These are phyloP conservation scores for Drosophila mayri DNA, from an alignment of 1,140 invertebrate species.

Conservation along the genomic window DNA sequence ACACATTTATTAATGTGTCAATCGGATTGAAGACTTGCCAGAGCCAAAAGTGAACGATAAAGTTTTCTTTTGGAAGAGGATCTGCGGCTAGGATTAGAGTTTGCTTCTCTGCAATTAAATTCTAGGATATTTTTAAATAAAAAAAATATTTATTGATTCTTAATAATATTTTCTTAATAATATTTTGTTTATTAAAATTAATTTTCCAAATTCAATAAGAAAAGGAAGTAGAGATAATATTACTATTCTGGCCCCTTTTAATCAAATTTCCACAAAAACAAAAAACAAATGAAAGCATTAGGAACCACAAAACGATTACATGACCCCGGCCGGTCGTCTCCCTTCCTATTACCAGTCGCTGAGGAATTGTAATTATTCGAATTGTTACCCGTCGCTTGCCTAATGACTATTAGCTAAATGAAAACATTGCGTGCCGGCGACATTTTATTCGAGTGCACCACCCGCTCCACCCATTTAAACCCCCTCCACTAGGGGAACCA, in stretches of 20 bases:
- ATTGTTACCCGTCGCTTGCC: constrained; percentile 56
- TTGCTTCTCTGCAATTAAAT: not conserved
- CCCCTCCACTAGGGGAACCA: not conserved
- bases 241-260: constrained; percentile 21
- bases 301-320: constrained; percentile 70
- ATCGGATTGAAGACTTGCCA: constrained; percentile 66
- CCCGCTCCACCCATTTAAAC: not conserved
- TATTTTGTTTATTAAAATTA: not conserved
- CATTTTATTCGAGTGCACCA: constrained; percentile 67
- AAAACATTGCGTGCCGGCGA: constrained; percentile 79
- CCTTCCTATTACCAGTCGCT: constrained; percentile 16
- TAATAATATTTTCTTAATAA: not conserved
- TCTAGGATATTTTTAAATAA: not conserved
- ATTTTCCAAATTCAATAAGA: not conserved
- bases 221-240: too few species aligned
- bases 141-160: not conserved
- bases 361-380: constrained; percentile 66
- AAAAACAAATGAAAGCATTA: constrained; percentile 55
- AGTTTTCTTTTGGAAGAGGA: constrained; percentile 17
- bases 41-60: constrained; percentile 21
- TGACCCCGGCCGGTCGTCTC: constrained; percentile 26
- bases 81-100: constrained; percentile 1
- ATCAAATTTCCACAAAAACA: constrained; percentile 69
- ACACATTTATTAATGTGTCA: constrained; percentile 83
- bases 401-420: constrained; percentile 82